Conservation (phyloP, 64 coral and sea anemone genomes). For the Stichodactyla helianthus region DNA sequence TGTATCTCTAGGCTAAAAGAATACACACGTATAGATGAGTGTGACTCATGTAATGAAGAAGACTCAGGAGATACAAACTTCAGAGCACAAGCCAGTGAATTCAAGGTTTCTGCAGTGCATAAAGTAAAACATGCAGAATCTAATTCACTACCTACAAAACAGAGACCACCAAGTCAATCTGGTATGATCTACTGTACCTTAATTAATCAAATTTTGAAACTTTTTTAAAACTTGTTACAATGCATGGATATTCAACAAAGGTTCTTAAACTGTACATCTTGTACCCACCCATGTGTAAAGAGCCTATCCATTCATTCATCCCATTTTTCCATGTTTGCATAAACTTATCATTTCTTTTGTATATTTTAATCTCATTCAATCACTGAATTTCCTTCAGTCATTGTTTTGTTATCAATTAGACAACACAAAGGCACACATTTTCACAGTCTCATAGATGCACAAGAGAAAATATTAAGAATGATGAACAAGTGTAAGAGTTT, state of each 20-base stretch:
- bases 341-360: no score
- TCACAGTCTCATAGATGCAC: no score
- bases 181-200: not conserved
- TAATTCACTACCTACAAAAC: not conserved
- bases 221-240: not conserved
- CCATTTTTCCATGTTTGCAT: no score
- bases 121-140: not conserved
- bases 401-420: no score
- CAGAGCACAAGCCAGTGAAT: not conserved
- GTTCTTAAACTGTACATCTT: not conserved
- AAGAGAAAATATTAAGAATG: no score
- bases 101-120: not conserved
- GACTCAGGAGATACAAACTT: slow-evolving; percentile 12
- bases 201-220: no score
- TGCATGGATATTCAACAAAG: no score
- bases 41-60: slow-evolving; percentile 40
- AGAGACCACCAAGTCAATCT: not conserved
- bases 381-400: no score
- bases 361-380: no score
- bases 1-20: slow-evolving; percentile 15
- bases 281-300: not conserved
- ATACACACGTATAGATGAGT: slow-evolving; percentile 41
- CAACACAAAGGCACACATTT: no score
- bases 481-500: no score
- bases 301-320: not conserved